Conservation (phyloP, 2,888 invertebrate species). For the Caenorhabditis uteleia region DNA sequence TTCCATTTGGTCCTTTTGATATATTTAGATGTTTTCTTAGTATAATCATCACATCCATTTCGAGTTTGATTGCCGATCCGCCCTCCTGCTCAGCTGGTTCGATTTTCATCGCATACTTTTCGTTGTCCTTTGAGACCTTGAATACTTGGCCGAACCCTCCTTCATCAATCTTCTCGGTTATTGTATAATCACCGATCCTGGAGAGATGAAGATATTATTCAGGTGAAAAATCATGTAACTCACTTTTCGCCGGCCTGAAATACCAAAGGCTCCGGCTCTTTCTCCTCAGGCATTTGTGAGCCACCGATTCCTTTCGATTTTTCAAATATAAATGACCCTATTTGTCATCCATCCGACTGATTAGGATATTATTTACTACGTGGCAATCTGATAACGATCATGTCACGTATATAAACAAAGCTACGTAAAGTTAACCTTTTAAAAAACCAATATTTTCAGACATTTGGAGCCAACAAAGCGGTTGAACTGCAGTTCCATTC, state of each 20-base stretch:
- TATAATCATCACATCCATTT: constrained; percentile 18
- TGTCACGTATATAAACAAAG: too few relatives aligned
- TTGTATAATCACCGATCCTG: constrained; percentile 19
- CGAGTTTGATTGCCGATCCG: constrained; percentile 38
- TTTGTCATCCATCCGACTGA: too few relatives aligned
- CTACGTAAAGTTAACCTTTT: too few relatives aligned
- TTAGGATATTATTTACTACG: too few relatives aligned
- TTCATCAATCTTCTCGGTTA: constrained; percentile 34
- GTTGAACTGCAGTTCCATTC: constrained; percentile 30
- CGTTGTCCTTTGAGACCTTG: constrained; percentile 23
- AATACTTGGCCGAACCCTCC: constrained; percentile 38
- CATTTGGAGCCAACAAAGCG: constrained; percentile 17
- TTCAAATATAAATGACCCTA: too few relatives aligned
- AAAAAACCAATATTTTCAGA: constrained; percentile 10
- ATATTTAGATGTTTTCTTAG: not conserved
- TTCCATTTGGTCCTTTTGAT: constrained; percentile 5
- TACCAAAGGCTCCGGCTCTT: not conserved
- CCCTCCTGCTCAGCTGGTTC: constrained; percentile 21
- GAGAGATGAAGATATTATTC: not conserved
- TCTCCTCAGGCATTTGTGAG: too few relatives aligned
- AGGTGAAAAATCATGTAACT: not conserved
- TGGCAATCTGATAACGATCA: too few relatives aligned
- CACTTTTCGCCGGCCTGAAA: constrained; percentile 4
- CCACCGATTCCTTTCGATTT: too few relatives aligned
- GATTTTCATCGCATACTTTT: constrained; percentile 29